phyloP scores from a whole-genome alignment of 2,888 invertebrate genomes.

The Acanthoscelides obtectus region DNA sequence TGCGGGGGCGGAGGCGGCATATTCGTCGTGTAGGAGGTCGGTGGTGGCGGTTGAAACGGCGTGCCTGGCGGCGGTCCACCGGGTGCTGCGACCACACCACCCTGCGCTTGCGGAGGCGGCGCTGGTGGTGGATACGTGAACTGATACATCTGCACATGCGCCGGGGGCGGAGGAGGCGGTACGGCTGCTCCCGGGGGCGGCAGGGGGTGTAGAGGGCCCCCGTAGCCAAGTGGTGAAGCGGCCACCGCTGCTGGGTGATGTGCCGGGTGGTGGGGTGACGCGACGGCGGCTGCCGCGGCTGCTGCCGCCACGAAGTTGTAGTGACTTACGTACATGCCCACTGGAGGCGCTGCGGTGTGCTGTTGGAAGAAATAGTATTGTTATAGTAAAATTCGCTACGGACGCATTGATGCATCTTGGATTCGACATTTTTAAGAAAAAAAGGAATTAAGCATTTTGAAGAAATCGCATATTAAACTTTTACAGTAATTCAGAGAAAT shows the following conservation, averaged over 20 bases:
- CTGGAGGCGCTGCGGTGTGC: slow-evolving; percentile 46
- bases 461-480: too few species aligned
- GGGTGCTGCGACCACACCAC: not conserved
- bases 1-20: slow-evolving; percentile 30
- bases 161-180: slow-evolving; percentile 43
- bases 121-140: slow-evolving; percentile 46
- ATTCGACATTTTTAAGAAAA: too few species aligned
- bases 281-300: slow-evolving; percentile 51
- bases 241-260: slow-evolving; percentile 28
- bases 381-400: too few species aligned
- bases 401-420: too few species aligned
- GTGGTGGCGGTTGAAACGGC: slow-evolving; percentile 28
- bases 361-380: not conserved
- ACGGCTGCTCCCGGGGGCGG: slow-evolving; percentile 38
- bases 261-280: slow-evolving; percentile 49
- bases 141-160: slow-evolving; percentile 53
- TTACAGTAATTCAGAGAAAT: too few species aligned
- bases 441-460: too few species aligned
- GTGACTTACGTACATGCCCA: slow-evolving; percentile 59
- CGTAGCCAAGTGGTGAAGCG: not conserved
- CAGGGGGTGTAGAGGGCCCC: slow-evolving; percentile 42
- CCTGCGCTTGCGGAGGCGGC: slow-evolving; percentile 11
- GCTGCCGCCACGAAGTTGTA: slow-evolving; percentile 66
- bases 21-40: slow-evolving; percentile 7
- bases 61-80: slow-evolving; percentile 28